phyloP scores from a whole-genome alignment of 2,888 invertebrate species.

The Heterodera filipjevi region DNA sequence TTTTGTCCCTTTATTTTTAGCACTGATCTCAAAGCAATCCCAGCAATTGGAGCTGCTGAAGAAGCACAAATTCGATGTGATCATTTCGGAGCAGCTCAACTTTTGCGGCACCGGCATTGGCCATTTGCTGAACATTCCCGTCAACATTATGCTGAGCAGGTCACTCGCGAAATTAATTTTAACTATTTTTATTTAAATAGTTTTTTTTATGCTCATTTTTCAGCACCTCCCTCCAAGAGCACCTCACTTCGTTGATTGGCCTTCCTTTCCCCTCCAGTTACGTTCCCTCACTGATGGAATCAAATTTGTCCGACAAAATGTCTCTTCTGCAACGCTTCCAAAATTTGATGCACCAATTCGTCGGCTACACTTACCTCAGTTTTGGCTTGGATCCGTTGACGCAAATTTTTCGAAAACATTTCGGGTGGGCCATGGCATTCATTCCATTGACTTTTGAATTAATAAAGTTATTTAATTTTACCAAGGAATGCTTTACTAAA shows the following conservation, averaged over 20 bases:
- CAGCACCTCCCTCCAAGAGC: slow-evolving; percentile 34
- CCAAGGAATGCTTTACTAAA: no score
- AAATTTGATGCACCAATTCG: slow-evolving; percentile 30
- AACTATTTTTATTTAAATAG: neutral
- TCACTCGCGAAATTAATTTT: slow-evolving; percentile 2
- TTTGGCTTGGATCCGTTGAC: slow-evolving; percentile 32
- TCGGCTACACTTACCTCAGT: slow-evolving; percentile 18
- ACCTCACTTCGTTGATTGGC: slow-evolving; percentile 35
- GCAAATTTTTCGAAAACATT: slow-evolving; percentile 36
- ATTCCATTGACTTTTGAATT: no score
- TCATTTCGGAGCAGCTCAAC: slow-evolving; percentile 30
- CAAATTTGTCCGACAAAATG: slow-evolving; percentile 35
- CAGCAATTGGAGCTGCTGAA: slow-evolving; percentile 14
- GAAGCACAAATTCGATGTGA: slow-evolving; percentile 31
- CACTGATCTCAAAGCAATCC: neutral
- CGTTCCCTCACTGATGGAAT: slow-evolving; percentile 37
- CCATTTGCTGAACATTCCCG: slow-evolving; percentile 46
- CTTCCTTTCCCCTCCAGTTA: slow-evolving; percentile 34
- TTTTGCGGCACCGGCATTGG: slow-evolving; percentile 38
- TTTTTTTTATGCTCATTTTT: neutral
- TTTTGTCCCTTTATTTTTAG: neutral
- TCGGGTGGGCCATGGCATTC: slow-evolving; percentile 23
- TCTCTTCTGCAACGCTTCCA: slow-evolving; percentile 27
- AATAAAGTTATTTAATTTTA: no score
- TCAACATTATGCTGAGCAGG: slow-evolving; percentile 50